Evolutionary conservation across 2,888 invertebrate genomes (phyloP), one percentile per base, ranked within the genome.

Genomic region (Alcis repandata): DNA sequence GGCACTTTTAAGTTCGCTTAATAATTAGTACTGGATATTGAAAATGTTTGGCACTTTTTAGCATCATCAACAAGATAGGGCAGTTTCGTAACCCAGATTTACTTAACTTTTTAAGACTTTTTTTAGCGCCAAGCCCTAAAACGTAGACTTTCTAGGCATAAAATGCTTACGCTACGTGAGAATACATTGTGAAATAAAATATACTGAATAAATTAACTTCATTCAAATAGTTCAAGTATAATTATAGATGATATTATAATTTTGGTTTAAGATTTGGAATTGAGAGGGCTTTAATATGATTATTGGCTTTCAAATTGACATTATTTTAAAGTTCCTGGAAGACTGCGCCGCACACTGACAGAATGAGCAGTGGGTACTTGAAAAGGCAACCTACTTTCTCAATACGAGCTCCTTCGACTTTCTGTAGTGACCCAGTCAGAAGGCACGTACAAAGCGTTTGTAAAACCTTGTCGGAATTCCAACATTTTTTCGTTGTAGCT

Each of bases 391-490:
- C 56, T 56, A 41, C 51, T 48, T 61, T 54, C 32, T 33, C 15
- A 41, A 56, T 74, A 20, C 20, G 22, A 62, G 36, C 10, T 38
- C 70, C 46, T 60, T 60, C 40, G 52, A 57, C 32, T 41, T 56
- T 56, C 56, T 59, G 58, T 61, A 72, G 73, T 79, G 80, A 79
- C 79, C 79, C 75, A 79, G 76, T 80, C 69, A 76, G 80, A 74
- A 56, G 76, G 77, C 82, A 85, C 86, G 85, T 84, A 81, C 74
- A 67, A 68, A 70, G 71, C 83, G 82, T 83, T 85, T 82, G 83
- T 83, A 79, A 81, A 81, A 80, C 65, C 75, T 74, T 68, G 73
- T 76, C 71, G 72, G 70, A 74, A 73, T 79, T 59, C 63, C 10
- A 74, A 75, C 74, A 74, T 75, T 80, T 49, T 81, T 79, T 77